Conservation (phyloP, 37 sponge, comb jelly and placozoan genomes). For the Petrosia ficiformis region DNA sequence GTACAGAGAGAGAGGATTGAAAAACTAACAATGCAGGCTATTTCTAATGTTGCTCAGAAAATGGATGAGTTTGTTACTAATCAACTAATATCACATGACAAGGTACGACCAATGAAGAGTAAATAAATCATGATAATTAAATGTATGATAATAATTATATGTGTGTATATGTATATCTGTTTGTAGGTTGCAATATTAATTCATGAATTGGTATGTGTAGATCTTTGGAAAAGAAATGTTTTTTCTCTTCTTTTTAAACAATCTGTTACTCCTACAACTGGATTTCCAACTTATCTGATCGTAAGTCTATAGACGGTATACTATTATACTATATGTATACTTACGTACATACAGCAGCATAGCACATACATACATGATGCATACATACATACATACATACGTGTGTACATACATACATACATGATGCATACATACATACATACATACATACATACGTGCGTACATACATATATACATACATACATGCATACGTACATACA, state of each 20-base stretch:
- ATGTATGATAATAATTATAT: too few species aligned
- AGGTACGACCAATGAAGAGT: conserved; percentile 35
- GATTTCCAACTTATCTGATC: conserved; percentile 73
- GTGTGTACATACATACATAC: too few species aligned
- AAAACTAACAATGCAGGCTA: conserved; percentile 74
- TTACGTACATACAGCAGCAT: too few species aligned
- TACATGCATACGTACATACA: too few species aligned
- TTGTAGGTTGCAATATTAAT: too few species aligned
- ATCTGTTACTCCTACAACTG: conserved; percentile 20
- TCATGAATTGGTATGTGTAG: conserved; percentile 58
- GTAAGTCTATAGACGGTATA: conserved; percentile 21
- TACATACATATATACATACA: too few species aligned
- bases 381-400: too few species aligned
- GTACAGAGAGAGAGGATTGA: conserved; percentile 77
- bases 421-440: too few species aligned
- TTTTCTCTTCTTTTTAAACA: conserved; percentile 41
- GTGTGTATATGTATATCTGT: too few species aligned
- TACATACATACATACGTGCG: too few species aligned
- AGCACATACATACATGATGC: too few species aligned
- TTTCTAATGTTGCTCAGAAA: conserved; percentile 54
- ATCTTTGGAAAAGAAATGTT: conserved; percentile 83
- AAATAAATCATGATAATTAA: neutral
- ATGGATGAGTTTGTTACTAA: conserved; percentile 83
- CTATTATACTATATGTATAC: neutral
- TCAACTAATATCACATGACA: conserved; percentile 62